Base-by-base conservation (phyloP, 2,113 vertebrate species). In the Coturnix japonica region DNA sequence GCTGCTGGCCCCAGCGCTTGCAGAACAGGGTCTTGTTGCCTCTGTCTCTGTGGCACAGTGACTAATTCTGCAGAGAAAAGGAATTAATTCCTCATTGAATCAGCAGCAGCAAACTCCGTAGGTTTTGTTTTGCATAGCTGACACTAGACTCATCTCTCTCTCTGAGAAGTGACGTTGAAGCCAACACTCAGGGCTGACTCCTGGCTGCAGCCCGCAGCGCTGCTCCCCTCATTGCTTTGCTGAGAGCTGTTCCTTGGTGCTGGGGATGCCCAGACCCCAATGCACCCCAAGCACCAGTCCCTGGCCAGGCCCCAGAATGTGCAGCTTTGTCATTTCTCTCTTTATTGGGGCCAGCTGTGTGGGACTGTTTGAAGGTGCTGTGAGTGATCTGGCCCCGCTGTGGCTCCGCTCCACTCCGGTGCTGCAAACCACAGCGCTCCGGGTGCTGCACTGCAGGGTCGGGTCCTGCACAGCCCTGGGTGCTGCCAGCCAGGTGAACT, bases 371-470 rank as follows among this genome's bases (percentile, higher is more conserved):
- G 96, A 97, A 97, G 96, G 95, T 95, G 89, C 64, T 8, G 76
- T 97, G 95, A 97, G 91, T 97, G 94, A 97, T 96, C 85, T 91
- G 74, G 4, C 67, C 79, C 89, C 71, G 69, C 95, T 65, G 59
- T n/a, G 90, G 73, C 82, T 81, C 56, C 1, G 85, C 91, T 93
- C 94, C 93, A 75, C 76, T 70, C 17, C 3, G 46, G 80, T 56
- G 84, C 95, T 95, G 85, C 66, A 96, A 97, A 97, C 96, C 97
- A 88, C 97, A 97, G 88, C 3, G 1, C 73, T 89, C 85, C 61
- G 1, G 1, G 35, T 26, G 35, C 60, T 14, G 35, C 25, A 11
- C 60, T 33, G 35, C 59, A 7, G 35, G 59, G 22, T 11, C 35
- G 15, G 35, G 23, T 61, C 35, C 57, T 61, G 35, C 25, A 16